These are phyloP conservation scores for Diplodus puntazzo DNA, from an alignment of 2,797 vertebrate genomes.

Conservation along the genomic window DNA sequence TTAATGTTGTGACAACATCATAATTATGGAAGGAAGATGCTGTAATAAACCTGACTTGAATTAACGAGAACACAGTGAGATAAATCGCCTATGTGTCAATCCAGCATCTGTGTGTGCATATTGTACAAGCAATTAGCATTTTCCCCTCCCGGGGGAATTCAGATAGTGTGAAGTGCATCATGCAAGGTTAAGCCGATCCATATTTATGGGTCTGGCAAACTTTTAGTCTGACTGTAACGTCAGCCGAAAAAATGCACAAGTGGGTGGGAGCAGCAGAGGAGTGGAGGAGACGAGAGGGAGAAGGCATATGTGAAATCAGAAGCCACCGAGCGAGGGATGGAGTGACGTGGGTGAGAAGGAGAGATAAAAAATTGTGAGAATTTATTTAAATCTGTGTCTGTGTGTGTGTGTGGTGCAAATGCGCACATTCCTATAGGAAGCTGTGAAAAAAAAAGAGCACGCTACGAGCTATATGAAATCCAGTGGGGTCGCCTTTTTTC, in stretches of 20 bases:
- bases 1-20: conserved; percentile 14
- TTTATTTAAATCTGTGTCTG: conserved; percentile 52
- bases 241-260: conserved; percentile 33
- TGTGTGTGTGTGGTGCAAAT: conserved; percentile 15
- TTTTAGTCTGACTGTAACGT: conserved; percentile 47
- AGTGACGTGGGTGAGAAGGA: conserved; percentile 47
- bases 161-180: conserved; percentile 47
- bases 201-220: conserved; percentile 62
- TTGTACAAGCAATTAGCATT: conserved; percentile 42
- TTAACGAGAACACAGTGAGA: conserved; percentile 25
- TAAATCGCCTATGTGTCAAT: conserved; percentile 5
- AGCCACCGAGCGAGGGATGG: conserved; percentile 26
- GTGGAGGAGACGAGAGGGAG: conserved; percentile 15
- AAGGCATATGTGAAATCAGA: conserved; percentile 43
- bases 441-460: conserved; percentile 24
- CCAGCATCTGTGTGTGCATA: conserved; percentile 7
- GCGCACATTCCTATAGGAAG: conserved; percentile 6
- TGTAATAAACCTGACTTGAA: conserved; percentile 42
- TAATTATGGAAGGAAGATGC: conserved; percentile 28
- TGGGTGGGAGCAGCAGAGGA: conserved; percentile 34
- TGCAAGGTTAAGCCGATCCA: conserved; percentile 52
- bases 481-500: conserved; percentile 19
- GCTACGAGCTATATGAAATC: conserved; percentile 18
- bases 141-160: conserved; percentile 5
- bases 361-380: conserved; percentile 40